phyloP scores from a whole-genome alignment of 2,888 invertebrate genomes.

The Stictocephala bisonia region DNA sequence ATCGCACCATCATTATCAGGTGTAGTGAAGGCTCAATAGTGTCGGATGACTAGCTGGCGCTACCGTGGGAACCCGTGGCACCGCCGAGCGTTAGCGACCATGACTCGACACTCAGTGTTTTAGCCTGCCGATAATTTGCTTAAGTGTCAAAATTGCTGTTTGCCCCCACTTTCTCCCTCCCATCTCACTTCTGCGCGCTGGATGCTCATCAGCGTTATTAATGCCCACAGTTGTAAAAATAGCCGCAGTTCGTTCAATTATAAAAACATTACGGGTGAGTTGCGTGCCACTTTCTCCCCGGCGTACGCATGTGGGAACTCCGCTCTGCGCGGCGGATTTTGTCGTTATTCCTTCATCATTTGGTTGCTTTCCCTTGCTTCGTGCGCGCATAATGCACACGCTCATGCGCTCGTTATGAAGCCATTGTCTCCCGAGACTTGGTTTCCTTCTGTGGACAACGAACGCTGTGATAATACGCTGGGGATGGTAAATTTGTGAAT shows the following conservation, averaged over 20 bases:
- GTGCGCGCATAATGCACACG: conserved; percentile 13
- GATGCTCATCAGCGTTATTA: conserved; percentile 28
- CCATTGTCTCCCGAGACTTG: conserved; percentile 35
- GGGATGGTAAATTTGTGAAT: too few species aligned
- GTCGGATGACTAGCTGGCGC: conserved; percentile 12
- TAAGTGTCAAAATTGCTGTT: conserved; percentile 36
- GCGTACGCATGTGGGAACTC: conserved; percentile 25
- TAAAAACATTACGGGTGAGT: conserved; percentile 24
- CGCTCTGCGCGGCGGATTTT: conserved; percentile 20
- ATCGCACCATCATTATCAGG: conserved; percentile 10
- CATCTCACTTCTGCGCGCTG: too few species aligned
- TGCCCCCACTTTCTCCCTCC: conserved; percentile 32
- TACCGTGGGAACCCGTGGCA: conserved; percentile 33
- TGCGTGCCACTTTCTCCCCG: conserved; percentile 30
- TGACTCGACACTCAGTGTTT: conserved; percentile 27
- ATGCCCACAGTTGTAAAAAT: conserved; percentile 29
- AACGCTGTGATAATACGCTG: too few species aligned
- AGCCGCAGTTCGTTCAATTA: conserved; percentile 36
- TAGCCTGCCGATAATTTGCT: conserved; percentile 29
- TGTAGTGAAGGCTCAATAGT: conserved; percentile 25
- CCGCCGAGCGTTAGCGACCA: not conserved
- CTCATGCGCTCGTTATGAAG: conserved; percentile 26
- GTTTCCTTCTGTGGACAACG: too few species aligned
- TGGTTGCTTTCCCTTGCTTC: conserved; percentile 27
- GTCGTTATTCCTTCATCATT: conserved; percentile 38